These are phyloP conservation scores for Pedionomus torquatus DNA, from an alignment of 2,113 vertebrate genomes.

Conservation along the genomic window DNA sequence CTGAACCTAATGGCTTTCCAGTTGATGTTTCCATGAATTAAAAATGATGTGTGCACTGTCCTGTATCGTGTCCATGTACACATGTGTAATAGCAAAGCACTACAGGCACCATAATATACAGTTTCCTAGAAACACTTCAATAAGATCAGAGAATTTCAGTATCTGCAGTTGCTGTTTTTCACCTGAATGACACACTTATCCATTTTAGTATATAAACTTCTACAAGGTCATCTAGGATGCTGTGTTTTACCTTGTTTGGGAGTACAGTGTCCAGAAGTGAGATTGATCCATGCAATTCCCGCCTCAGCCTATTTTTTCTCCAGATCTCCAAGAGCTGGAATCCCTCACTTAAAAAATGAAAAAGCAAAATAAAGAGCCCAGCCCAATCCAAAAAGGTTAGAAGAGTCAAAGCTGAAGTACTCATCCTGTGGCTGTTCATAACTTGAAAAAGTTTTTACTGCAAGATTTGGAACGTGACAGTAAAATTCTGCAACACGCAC, in stretches of 20 bases:
- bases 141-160: constrained; percentile 32
- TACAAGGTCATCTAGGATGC: constrained; percentile 52
- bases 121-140: not conserved
- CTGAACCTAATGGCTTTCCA: not conserved
- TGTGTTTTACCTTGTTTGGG: constrained; percentile 52
- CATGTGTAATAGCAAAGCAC: not conserved
- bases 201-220: constrained; percentile 37
- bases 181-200: constrained; percentile 32
- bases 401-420: not conserved
- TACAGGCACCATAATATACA: not conserved
- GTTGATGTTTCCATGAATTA: not conserved
- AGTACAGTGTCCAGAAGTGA: not conserved
- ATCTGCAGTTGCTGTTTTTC: constrained; percentile 1
- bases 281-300: constrained; percentile 10
- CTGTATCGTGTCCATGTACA: not conserved
- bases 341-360: not conserved
- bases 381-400: not conserved
- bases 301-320: not conserved
- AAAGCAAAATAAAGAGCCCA: not conserved
- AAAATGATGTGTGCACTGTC: not conserved
- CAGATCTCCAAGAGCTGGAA: not conserved
- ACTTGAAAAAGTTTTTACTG: constrained; percentile 30
- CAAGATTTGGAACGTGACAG: constrained; percentile 15
- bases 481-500: constrained; percentile 42
- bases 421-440: constrained; percentile 13